Conservation (phyloP, 2,888 invertebrate species). For the Seira musarum region DNA sequence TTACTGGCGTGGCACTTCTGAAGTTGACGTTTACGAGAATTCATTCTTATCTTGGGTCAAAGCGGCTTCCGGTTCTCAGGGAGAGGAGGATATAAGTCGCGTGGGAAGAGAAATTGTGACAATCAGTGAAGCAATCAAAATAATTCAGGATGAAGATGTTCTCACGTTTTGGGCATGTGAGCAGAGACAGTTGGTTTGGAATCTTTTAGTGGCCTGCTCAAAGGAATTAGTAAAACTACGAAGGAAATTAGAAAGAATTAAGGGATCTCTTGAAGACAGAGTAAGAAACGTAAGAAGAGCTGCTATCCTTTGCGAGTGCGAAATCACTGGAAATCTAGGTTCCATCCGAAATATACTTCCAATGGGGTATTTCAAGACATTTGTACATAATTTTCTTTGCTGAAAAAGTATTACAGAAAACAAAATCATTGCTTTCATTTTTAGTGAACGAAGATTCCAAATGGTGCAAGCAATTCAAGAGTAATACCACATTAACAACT, state of each 20-base stretch:
- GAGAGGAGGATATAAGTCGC: constrained; percentile 1
- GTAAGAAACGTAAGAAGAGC: constrained; percentile 21
- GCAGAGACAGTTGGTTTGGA: constrained; percentile 27
- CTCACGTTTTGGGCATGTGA: constrained; percentile 50
- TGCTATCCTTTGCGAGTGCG: constrained; percentile 21
- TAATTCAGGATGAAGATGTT: constrained; percentile 48
- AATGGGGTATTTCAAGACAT: constrained; percentile 33
- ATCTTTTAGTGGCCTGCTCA: constrained; percentile 23
- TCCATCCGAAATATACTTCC: constrained; percentile 26
- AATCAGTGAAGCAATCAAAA: constrained; percentile 43
- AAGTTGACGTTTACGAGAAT: neutral
- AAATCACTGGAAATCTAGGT: constrained; percentile 28
- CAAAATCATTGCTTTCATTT: too few relatives aligned
- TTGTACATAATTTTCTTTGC: too few relatives aligned
- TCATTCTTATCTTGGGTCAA: neutral
- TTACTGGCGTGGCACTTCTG: constrained; percentile 30
- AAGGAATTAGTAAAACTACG: constrained; percentile 47
- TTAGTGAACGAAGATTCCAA: constrained; percentile 21
- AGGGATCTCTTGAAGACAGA: constrained; percentile 24
- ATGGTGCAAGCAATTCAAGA: neutral
- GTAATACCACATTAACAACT: too few relatives aligned
- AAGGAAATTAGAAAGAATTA: constrained; percentile 49
- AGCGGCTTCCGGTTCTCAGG: neutral
- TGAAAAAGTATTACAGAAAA: too few relatives aligned
- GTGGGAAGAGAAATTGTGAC: constrained; percentile 27